A percentile compares a stretch with the other conserved stretches of the same genome.
These are phyloP conservation scores for Galeruca laticollis DNA, from an alignment of 2,888 invertebrate species.

Conservation along the genomic window DNA sequence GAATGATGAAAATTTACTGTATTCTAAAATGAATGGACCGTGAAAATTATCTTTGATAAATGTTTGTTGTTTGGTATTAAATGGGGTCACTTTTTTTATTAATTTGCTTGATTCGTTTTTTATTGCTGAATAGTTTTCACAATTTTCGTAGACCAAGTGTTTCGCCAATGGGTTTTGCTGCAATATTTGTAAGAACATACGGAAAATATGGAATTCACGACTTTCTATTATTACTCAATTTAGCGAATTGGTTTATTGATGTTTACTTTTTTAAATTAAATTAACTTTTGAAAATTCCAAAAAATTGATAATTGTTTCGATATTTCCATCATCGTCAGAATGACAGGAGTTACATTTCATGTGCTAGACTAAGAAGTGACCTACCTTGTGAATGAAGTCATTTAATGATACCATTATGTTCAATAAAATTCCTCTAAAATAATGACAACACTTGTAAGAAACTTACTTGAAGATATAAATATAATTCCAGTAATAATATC, in stretches of 20 bases:
- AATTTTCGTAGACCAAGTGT: neutral
- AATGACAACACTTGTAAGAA: too few species aligned
- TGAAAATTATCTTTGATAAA: conserved; percentile 31
- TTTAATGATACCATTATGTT: too few species aligned
- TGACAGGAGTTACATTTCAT: too few species aligned
- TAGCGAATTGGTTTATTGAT: neutral
- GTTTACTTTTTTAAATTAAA: neutral
- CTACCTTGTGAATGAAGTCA: too few species aligned
- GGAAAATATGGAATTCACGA: neutral
- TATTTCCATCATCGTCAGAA: too few species aligned
- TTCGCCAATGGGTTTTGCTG: neutral
- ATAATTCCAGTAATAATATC: too few species aligned
- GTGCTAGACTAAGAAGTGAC: too few species aligned
- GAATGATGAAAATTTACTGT: conserved; percentile 16
- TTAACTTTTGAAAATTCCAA: too few species aligned
- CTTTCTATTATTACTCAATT: neutral
- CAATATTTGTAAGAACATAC: neutral
- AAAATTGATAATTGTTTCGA: too few species aligned
- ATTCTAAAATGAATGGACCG: conserved; percentile 20
- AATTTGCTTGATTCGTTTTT: neutral
- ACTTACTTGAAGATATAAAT: too few species aligned
- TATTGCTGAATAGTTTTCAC: neutral
- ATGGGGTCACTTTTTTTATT: conserved; percentile 10
- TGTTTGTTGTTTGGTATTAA: conserved; percentile 9
- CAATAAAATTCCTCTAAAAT: too few species aligned